These are phyloP conservation scores for Psittacula cyanocephala DNA, from an alignment of 2,113 vertebrate species.

Conservation along the genomic window DNA sequence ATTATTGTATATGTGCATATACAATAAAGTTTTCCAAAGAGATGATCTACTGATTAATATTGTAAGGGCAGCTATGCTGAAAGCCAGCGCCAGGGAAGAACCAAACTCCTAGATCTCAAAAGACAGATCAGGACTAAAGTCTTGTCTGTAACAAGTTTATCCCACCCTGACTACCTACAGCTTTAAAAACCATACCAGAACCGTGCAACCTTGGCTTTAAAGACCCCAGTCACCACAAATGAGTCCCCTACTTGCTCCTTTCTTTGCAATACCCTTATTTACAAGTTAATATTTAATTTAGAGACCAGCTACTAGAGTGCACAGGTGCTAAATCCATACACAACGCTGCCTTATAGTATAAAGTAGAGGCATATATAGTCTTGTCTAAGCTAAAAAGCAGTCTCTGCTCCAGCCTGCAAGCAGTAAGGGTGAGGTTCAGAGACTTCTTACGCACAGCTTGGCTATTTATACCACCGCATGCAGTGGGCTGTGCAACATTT, in stretches of 20 bases:
- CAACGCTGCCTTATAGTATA: background rate
- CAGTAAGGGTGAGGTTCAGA: background rate
- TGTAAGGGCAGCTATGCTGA: background rate
- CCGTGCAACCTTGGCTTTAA: background rate
- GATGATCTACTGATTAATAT: background rate
- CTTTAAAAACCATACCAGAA: background rate
- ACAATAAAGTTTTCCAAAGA: background rate
- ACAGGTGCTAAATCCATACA: background rate
- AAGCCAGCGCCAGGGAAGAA: background rate
- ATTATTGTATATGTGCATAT: background rate
- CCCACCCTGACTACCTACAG: background rate
- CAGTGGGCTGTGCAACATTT: background rate
- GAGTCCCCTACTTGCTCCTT: background rate
- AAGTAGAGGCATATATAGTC: background rate
- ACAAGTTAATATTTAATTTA: background rate
- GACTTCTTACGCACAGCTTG: background rate
- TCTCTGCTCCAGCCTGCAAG: background rate
- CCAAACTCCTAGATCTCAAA: background rate
- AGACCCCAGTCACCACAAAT: background rate
- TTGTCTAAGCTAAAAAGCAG: background rate
- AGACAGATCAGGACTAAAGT: background rate
- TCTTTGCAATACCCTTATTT: background rate
- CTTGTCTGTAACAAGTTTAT: background rate
- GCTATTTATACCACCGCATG: background rate
- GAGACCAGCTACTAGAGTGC: background rate